These are phyloP conservation scores for Semicossyphus pulcher DNA, from an alignment of 2,113 vertebrate species.

Conservation along the genomic window DNA sequence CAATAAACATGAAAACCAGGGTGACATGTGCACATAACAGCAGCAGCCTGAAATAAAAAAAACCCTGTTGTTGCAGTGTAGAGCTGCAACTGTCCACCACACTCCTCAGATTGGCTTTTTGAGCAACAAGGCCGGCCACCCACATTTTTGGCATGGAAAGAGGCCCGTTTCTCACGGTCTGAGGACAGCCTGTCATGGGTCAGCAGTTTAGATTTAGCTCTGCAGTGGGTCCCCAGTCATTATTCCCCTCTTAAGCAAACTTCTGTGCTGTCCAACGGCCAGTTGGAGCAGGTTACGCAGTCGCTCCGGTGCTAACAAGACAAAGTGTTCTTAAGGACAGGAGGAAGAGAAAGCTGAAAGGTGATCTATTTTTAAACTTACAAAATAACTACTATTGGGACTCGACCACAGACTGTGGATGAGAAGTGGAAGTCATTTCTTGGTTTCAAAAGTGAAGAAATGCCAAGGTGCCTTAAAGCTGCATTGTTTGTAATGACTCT, in stretches of 20 bases:
- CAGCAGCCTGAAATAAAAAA: conserved; percentile 31
- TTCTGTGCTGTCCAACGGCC: conserved; percentile 27
- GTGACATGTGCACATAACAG: neutral
- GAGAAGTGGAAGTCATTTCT: neutral
- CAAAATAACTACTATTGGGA: too few relatives aligned
- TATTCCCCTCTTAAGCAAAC: conserved; percentile 56
- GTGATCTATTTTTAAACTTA: too few relatives aligned
- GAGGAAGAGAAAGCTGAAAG: neutral
- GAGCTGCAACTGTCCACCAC: conserved; percentile 18
- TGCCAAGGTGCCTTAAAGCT: too few relatives aligned
- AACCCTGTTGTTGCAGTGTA: conserved; percentile 4
- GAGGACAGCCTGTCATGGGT: conserved; percentile 64
- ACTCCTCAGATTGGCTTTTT: conserved; percentile 42
- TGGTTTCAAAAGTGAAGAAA: too few relatives aligned
- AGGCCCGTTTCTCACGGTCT: conserved; percentile 70
- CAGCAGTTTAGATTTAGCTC: conserved; percentile 63
- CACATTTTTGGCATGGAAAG: conserved; percentile 67
- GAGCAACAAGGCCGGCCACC: conserved; percentile 60
- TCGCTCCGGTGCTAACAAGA: conserved; percentile 18
- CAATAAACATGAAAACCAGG: conserved; percentile 12
- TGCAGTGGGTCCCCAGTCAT: conserved; percentile 51
- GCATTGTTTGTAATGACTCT: too few relatives aligned
- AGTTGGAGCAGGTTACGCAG: conserved; percentile 18
- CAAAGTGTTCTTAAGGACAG: neutral
- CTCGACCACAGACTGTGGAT: too few relatives aligned